phyloP scores from a whole-genome alignment of 1,140 invertebrate genomes.

The Panagrolaimus sp. region DNA sequence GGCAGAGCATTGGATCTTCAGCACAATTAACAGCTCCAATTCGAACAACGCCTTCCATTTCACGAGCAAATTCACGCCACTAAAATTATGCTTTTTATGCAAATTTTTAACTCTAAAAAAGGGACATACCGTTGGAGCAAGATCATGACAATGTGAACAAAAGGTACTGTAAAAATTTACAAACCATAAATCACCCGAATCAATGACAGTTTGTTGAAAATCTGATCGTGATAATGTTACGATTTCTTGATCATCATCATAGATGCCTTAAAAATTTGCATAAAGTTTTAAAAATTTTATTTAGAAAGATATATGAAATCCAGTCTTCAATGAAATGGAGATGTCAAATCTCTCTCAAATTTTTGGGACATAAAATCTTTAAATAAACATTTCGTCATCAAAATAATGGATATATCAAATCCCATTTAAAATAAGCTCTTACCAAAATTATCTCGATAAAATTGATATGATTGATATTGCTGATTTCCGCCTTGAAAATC shows the following conservation, averaged over 20 bases:
- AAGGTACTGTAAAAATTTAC: constrained; percentile 79
- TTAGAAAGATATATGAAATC: background rate
- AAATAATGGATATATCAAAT: constrained; percentile 14
- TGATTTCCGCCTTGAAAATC: constrained; percentile 60
- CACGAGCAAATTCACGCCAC: constrained; percentile 72
- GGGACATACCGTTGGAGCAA: constrained; percentile 65
- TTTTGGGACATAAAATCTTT: too few species aligned
- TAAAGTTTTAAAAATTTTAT: constrained; percentile 10
- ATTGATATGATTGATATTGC: constrained; percentile 73
- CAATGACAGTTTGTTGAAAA: constrained; percentile 67
- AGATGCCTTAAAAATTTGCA: constrained; percentile 64
- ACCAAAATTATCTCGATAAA: constrained; percentile 78
- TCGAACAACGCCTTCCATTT: constrained; percentile 68
- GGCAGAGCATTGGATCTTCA: constrained; percentile 70
- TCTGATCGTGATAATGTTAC: constrained; percentile 69
- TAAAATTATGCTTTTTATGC: constrained; percentile 59
- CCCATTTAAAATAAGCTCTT: constrained; percentile 19
- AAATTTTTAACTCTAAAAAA: constrained; percentile 17
- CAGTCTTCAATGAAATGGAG: too few species aligned
- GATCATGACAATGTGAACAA: constrained; percentile 74
- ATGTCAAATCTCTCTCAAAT: too few species aligned
- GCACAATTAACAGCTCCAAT: constrained; percentile 77
- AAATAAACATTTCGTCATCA: too few species aligned
- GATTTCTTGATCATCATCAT: constrained; percentile 77
- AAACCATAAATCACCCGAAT: constrained; percentile 70